phyloP scores from a whole-genome alignment of 2,888 invertebrate species.

The Lithophane leautieri region DNA sequence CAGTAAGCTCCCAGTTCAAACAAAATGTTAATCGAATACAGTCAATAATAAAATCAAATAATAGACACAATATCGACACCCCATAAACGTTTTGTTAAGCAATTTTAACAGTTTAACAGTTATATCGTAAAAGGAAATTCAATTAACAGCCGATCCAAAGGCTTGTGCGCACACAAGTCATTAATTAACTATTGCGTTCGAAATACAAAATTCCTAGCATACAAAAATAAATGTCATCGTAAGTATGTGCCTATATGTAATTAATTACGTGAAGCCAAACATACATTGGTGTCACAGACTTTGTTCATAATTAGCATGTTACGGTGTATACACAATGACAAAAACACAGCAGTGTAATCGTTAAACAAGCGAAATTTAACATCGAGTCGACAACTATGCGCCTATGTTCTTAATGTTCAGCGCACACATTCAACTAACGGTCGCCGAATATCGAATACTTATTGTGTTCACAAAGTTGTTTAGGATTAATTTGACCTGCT shows the following conservation, averaged over 20 bases:
- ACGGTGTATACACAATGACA: conserved; percentile 71
- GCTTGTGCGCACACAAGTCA: conserved; percentile 32
- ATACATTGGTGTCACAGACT: conserved; percentile 72
- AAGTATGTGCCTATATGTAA: conserved; percentile 56
- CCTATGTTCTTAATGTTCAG: conserved; percentile 55
- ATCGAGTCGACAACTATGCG: conserved; percentile 68
- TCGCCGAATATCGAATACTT: conserved; percentile 49
- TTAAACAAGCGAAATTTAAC: conserved; percentile 76
- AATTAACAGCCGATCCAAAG: conserved; percentile 31
- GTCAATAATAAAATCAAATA: conserved; percentile 29
- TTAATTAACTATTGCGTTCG: conserved; percentile 42
- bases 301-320: conserved; percentile 78
- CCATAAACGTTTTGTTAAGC: conserved; percentile 35
- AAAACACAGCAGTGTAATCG: conserved; percentile 70
- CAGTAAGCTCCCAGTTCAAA: conserved; percentile 17
- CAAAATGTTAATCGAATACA: conserved; percentile 21
- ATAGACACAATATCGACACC: conserved; percentile 17
- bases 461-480: conserved; percentile 40
- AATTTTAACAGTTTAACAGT: conserved; percentile 17
- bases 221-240: conserved; percentile 55
- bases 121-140: conserved; percentile 44
- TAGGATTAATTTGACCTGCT: conserved; percentile 53
- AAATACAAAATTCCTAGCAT: conserved; percentile 42
- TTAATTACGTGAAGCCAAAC: conserved; percentile 70
- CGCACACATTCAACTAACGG: conserved; percentile 61